These are phyloP conservation scores for Pachyramphus minor DNA, from an alignment of 2,113 vertebrate species.

Conservation along the genomic window DNA sequence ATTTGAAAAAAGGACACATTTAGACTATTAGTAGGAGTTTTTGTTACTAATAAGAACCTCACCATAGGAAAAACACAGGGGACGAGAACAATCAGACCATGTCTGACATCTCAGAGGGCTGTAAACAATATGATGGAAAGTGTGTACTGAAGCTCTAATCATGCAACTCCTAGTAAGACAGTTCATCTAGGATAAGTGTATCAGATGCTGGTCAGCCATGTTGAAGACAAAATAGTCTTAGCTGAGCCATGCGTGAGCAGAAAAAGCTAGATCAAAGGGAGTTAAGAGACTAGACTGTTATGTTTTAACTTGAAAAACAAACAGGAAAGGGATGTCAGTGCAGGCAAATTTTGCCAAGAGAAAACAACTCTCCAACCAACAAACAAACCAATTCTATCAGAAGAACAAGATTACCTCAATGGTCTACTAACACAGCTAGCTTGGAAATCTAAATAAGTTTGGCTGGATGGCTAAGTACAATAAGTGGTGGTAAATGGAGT, in stretches of 20 bases:
- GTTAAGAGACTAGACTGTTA: background rate
- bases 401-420: background rate
- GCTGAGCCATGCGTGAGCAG: background rate
- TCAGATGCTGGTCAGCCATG: background rate
- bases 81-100: background rate
- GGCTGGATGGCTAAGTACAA: background rate
- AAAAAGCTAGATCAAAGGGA: background rate
- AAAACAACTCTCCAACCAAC: background rate
- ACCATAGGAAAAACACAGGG: background rate
- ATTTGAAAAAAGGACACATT: background rate
- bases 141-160: background rate
- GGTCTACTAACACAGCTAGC: background rate
- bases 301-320: background rate
- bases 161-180: background rate
- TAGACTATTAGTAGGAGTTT: background rate
- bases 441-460: background rate
- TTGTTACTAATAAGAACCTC: background rate
- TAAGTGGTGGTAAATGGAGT: background rate
- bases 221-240: background rate
- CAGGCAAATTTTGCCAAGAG: background rate
- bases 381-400: background rate
- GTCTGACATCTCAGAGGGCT: background rate
- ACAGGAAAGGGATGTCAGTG: background rate
- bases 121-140: background rate
- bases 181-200: background rate